phyloP scores from a whole-genome alignment of 2,888 invertebrate species.

The Fragum sueziense region DNA sequence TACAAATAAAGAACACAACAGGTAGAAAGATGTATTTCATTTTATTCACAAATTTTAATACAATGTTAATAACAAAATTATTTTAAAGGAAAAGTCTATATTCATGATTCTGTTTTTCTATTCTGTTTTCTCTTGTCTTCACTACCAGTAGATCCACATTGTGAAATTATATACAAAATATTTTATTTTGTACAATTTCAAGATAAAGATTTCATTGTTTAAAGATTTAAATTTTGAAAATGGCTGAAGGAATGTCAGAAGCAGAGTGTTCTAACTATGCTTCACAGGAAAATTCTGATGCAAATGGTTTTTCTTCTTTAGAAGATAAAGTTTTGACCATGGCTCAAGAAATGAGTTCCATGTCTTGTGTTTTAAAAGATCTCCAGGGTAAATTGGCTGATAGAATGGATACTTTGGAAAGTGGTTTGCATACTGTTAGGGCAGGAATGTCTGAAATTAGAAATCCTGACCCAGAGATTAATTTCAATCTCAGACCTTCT shows the following conservation, averaged over 20 bases:
- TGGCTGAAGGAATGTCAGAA: too few species aligned
- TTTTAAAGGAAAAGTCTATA: too few species aligned
- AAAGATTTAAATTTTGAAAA: neutral
- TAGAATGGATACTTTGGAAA: neutral
- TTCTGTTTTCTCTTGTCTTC: too few species aligned
- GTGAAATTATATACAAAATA: neutral
- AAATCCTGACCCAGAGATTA: slow-evolving; percentile 17
- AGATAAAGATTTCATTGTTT: neutral
- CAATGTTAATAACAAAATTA: too few species aligned
- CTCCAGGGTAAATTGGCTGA: neutral
- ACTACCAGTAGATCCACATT: neutral
- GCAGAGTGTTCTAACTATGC: too few species aligned
- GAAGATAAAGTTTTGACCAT: too few species aligned
- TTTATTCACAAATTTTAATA: too few species aligned
- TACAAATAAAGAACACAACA: too few species aligned
- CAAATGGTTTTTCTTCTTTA: neutral
- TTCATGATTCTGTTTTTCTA: too few species aligned
- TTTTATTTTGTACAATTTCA: neutral
- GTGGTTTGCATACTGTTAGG: slow-evolving; percentile 2
- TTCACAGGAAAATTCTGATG: too few species aligned
- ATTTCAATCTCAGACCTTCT: neutral
- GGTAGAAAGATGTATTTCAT: too few species aligned
- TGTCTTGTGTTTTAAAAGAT: neutral
- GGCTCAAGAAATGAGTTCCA: neutral
- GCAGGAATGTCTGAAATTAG: slow-evolving; percentile 6